These are phyloP conservation scores for Axis porcinus DNA, from an alignment of 2,113 vertebrate species.

Conservation along the genomic window DNA sequence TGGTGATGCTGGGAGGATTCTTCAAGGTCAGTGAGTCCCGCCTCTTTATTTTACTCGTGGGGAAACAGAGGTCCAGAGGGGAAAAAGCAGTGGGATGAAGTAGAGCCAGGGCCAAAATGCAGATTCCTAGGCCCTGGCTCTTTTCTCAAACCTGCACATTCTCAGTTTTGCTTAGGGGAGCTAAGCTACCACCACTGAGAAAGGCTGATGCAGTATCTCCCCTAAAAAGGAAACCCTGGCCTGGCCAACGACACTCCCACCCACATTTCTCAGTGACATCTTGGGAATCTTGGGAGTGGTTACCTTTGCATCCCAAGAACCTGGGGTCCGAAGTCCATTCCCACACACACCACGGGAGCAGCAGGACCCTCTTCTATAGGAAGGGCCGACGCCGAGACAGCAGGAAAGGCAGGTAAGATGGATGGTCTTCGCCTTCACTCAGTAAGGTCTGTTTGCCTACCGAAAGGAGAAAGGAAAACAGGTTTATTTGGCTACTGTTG, in stretches of 20 bases:
- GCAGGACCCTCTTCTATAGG: background rate
- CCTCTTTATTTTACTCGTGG: background rate
- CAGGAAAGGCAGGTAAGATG: conserved; percentile 28
- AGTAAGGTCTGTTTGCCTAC: conserved; percentile 75
- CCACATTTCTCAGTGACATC: background rate
- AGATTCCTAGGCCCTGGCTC: background rate
- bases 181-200: background rate
- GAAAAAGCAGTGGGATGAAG: too few relatives aligned
- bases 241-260: background rate
- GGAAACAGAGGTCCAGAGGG: background rate
- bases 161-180: background rate
- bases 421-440: conserved; percentile 69
- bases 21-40: background rate
- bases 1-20: background rate
- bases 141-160: background rate
- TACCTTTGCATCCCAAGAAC: conserved; percentile 81
- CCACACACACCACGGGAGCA: conserved; percentile 56
- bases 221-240: background rate
- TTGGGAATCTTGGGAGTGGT: background rate
- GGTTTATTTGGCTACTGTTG: background rate
- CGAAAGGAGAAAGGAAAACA: conserved; percentile 58
- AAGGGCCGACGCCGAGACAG: background rate
- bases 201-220: fast-evolving
- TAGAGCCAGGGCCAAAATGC: background rate
- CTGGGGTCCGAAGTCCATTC: conserved; percentile 78